These are phyloP conservation scores for Papilio gigon DNA, from an alignment of 2,888 invertebrate genomes.

Conservation along the genomic window DNA sequence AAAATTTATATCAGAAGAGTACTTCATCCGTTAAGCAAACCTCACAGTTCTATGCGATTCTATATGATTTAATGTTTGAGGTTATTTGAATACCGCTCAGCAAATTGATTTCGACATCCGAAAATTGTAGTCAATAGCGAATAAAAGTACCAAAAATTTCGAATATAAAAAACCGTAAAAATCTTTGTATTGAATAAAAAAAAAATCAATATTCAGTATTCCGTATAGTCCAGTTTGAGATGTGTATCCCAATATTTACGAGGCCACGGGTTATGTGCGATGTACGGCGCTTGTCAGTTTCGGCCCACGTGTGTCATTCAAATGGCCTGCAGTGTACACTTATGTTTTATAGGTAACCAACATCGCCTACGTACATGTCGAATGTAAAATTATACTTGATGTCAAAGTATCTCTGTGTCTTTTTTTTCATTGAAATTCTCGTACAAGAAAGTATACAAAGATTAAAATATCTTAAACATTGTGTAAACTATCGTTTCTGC, in stretches of 20 bases:
- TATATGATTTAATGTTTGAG: slow-evolving; percentile 23
- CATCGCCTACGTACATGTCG: slow-evolving; percentile 36
- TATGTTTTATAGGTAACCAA: slow-evolving; percentile 63
- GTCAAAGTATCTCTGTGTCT: neutral
- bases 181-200: neutral
- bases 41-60: neutral
- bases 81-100: slow-evolving; percentile 28
- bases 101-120: slow-evolving; percentile 35
- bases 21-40: neutral
- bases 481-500: no score
- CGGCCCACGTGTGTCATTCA: slow-evolving; percentile 73
- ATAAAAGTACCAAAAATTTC: slow-evolving; percentile 23
- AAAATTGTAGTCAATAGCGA: slow-evolving; percentile 46
- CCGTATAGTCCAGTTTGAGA: slow-evolving; percentile 25
- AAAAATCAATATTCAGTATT: slow-evolving; percentile 26
- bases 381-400: slow-evolving; percentile 26
- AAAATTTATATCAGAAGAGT: slow-evolving; percentile 3
- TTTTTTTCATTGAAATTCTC: neutral
- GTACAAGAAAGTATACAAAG: neutral
- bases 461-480: neutral
- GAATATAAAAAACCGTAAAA: slow-evolving; percentile 50
- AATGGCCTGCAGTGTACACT: slow-evolving; percentile 61
- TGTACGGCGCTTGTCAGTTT: slow-evolving; percentile 54
- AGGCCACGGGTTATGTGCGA: slow-evolving; percentile 43
- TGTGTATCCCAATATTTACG: slow-evolving; percentile 41